Percentiles rank a stretch among this genome's conserved stretches.
phyloP scores from a whole-genome alignment of 2,888 invertebrate genomes.

The Epinotia nisella region DNA sequence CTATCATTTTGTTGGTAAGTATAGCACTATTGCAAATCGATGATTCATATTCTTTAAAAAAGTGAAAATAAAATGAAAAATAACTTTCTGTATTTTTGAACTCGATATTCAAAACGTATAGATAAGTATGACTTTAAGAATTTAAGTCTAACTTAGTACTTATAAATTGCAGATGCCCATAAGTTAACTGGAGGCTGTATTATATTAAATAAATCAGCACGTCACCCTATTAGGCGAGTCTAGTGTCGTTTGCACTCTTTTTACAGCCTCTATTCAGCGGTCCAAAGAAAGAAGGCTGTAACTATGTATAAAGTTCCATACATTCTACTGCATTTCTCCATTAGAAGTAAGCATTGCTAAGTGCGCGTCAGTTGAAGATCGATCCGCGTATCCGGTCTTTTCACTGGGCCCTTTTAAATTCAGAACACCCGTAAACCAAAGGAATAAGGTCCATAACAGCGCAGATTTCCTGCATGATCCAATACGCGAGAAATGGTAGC shows the following conservation, averaged over 20 bases:
- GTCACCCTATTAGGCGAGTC: constrained; percentile 5
- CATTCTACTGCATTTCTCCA: constrained; percentile 3
- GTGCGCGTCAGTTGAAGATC: constrained; percentile 40
- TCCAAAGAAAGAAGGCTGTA: constrained; percentile 7
- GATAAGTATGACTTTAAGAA: not conserved
- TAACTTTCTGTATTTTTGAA: not conserved
- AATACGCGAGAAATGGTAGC: constrained; percentile 25
- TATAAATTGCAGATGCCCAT: not conserved
- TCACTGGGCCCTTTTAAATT: constrained; percentile 15
- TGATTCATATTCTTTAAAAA: too few relatives aligned
- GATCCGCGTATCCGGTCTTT: constrained; percentile 52
- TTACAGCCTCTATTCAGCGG: constrained; percentile 27
- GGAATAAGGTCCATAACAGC: constrained; percentile 7
- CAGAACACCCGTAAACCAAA: not conserved
- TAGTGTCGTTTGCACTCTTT: constrained; percentile 31
- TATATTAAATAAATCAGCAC: constrained; percentile 28
- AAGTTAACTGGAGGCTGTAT: not conserved
- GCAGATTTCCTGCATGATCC: not conserved
- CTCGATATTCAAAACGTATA: too few relatives aligned
- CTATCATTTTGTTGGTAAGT: too few relatives aligned
- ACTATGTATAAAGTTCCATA: constrained; percentile 13
- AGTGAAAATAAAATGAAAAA: not conserved
- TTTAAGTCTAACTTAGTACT: not conserved
- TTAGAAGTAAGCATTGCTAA: constrained; percentile 14
- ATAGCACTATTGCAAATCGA: too few relatives aligned